Evolutionary conservation across 2,113 vertebrate genomes (phyloP).

Genomic region (Nothocercus julius): DNA sequence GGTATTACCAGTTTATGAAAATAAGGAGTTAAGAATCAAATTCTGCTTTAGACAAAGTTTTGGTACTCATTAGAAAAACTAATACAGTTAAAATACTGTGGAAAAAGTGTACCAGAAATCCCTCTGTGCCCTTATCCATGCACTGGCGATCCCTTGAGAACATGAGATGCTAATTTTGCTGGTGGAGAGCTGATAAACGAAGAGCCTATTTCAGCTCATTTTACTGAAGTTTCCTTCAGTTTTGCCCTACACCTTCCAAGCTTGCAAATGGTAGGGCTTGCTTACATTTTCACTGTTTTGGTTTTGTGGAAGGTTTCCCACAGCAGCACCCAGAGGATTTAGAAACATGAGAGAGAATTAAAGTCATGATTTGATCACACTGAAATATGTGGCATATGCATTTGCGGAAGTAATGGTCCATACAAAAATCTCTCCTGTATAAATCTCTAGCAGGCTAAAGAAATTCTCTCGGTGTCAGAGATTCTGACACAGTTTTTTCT

Average conservation of each 20-base stretch:
- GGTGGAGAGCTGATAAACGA: not conserved
- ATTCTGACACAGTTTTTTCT: not conserved
- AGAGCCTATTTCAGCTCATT: not conserved
- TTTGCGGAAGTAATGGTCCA: not conserved
- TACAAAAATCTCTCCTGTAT: not conserved
- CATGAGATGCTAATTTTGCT: not conserved
- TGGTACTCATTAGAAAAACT: not conserved
- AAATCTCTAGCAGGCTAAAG: not conserved
- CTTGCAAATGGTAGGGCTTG: accelerated
- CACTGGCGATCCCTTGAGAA: not conserved
- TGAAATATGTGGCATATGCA: not conserved
- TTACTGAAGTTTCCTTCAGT: not conserved
- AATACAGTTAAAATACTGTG: accelerated
- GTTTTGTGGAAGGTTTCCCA: not conserved
- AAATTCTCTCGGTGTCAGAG: not conserved
- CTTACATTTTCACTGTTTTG: not conserved
- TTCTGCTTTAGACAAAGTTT: not conserved
- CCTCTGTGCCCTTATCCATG: accelerated
- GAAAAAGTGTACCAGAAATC: not conserved
- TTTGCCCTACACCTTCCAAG: not conserved
- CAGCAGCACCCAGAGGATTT: not conserved
- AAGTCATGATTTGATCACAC: conserved; percentile 9
- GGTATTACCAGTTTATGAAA: not conserved
- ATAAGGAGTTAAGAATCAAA: not conserved
- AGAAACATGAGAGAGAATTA: not conserved